These are phyloP conservation scores for Xenotilapia leptura DNA, from an alignment of 2,113 vertebrate species.

Conservation along the genomic window DNA sequence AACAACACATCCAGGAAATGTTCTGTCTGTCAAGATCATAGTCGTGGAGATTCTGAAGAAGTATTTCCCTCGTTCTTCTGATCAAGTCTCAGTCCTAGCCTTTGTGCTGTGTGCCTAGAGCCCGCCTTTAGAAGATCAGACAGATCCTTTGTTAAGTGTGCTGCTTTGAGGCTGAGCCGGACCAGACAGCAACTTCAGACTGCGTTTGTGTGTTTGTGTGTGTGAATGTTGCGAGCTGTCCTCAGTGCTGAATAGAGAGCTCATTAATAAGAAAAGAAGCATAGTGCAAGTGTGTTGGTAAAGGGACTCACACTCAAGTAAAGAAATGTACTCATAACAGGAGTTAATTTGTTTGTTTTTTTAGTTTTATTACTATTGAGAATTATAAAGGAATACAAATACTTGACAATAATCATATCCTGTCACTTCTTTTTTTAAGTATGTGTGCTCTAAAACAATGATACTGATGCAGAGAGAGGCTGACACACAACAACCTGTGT, in stretches of 20 bases:
- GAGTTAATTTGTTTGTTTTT: not conserved
- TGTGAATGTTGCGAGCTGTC: slow-evolving; percentile 18
- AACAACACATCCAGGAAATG: not conserved
- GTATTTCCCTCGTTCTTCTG: not conserved
- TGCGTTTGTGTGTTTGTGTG: not conserved
- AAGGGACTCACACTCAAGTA: not conserved
- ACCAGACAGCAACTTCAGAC: not conserved
- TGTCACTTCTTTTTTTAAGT: not conserved
- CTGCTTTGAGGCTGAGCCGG: slow-evolving; percentile 3
- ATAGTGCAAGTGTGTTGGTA: not conserved
- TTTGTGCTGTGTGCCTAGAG: not conserved
- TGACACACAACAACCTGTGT: not conserved
- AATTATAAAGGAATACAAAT: not conserved
- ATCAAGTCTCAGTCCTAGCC: not conserved
- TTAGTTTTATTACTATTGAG: not conserved
- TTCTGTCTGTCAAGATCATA: not conserved
- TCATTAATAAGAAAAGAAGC: slow-evolving; percentile 12
- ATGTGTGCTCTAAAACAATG: not conserved
- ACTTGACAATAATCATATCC: not conserved
- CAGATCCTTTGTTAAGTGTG: not conserved
- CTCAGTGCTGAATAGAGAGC: slow-evolving; percentile 29
- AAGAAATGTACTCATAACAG: not conserved
- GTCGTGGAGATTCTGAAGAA: not conserved
- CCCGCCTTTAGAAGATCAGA: not conserved
- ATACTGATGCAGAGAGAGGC: not conserved